Evolutionary conservation across 2,113 vertebrate genomes (phyloP).

Genomic region (Eulemur macaco): DNA sequence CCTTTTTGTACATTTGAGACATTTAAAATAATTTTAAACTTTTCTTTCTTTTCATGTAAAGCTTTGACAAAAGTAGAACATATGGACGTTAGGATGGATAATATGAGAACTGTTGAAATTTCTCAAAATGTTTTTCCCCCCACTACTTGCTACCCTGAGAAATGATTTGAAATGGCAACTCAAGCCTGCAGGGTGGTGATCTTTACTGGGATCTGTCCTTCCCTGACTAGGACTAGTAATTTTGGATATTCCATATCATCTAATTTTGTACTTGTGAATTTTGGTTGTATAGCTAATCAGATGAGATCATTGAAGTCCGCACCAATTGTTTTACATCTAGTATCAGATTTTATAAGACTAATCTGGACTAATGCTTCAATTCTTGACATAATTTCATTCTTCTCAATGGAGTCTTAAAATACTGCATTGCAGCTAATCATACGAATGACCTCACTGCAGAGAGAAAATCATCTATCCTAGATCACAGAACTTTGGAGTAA

Average conservation of each 20-base stretch:
- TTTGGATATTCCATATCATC: neutral
- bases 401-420: neutral
- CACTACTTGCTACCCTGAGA: neutral
- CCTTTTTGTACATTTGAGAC: neutral
- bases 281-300: neutral
- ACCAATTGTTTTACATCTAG: neutral
- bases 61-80: neutral
- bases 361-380: neutral
- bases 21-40: neutral
- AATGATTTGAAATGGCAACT: neutral
- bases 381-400: neutral
- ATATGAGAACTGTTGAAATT: neutral
- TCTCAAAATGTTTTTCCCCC: neutral
- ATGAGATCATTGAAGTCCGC: neutral
- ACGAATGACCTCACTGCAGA: neutral
- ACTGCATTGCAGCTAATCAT: neutral
- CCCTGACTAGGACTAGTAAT: neutral
- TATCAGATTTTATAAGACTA: neutral
- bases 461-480: neutral
- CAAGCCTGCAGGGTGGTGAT: too few relatives aligned
- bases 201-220: neutral
- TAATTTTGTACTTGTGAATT: neutral
- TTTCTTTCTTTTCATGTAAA: neutral
- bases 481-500: conserved; percentile 13
- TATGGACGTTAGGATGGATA: neutral